Base-by-base conservation (phyloP, 2,888 invertebrate genomes). In the Actias luna region DNA sequence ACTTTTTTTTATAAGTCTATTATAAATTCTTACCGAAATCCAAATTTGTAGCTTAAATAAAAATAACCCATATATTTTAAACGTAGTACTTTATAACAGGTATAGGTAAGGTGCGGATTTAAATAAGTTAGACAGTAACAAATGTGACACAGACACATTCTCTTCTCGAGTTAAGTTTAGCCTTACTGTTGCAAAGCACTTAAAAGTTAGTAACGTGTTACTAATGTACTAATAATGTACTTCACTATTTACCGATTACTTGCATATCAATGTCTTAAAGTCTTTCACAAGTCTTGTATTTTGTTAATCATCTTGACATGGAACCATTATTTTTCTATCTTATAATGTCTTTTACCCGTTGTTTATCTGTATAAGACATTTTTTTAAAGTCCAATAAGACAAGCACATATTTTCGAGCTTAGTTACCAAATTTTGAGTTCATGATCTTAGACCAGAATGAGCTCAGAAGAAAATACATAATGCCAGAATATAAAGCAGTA, bases 91-190 rank as follows among this genome's bases (percentile, higher is more conserved):
- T 50, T 50, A 50, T 50, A 50, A 50, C 22, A 25, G 46, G 46
- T 25, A 25, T 50, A 50, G 16, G 22, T 25, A 50, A 50, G 25
- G 12, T 50, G 25, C 46, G 14, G 46, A 50, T 50, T 50, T 50
- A 22, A 50, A 50, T 25, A 50, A 50, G 46, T 50, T 50, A 50
- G 46, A 50, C 46, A 25, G 25, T 50, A 50, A 50, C 46, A 50
- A 50, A 50, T 50, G 46, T 50, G 46, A 50, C 46, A 46, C 46
- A 50, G 22, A 50, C 46, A 50, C 25, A 50, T 50, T 50, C 46
- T 50, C 46, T 50, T 50, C 25, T 50, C 8, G 16, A 42, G 42
- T 42, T 42, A 42, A 50, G 46, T 50, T 50, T 50, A 25, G 46
- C 46, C 25, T 50, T 50, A 25, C 46, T 25, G 46, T 50, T 25